Evolutionary conservation across 1,140 invertebrate species (phyloP).

Genomic region (Pogonomyrmex californicus): DNA sequence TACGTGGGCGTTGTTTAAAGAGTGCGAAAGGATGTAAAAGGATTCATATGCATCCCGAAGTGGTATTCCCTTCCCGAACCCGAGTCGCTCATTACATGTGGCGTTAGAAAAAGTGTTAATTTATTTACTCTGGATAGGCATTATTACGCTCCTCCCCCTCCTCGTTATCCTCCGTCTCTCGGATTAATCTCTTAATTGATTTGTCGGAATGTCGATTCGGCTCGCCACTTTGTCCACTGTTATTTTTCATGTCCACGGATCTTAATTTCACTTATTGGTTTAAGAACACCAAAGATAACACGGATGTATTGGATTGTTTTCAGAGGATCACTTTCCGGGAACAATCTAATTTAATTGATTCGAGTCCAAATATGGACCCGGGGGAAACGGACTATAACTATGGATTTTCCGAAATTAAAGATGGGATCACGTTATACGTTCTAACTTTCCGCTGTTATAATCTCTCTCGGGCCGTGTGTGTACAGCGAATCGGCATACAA

Average conservation of each 20-base stretch:
- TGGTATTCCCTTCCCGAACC: neutral
- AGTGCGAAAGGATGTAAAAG: conserved; percentile 13
- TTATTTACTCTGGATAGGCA: conserved; percentile 10
- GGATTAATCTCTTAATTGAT: conserved; percentile 29
- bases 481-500: neutral
- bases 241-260: conserved; percentile 17
- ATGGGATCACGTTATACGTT: neutral
- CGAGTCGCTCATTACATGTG: neutral
- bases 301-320: conserved; percentile 43
- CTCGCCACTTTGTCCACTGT: neutral
- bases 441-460: neutral
- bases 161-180: neutral
- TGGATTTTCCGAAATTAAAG: conserved; percentile 15
- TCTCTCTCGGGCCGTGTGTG: neutral
- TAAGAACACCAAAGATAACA: conserved; percentile 52
- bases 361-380: conserved; percentile 23
- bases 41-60: conserved; percentile 6
- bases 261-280: conserved; percentile 59
- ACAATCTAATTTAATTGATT: conserved; percentile 63
- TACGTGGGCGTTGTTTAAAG: conserved; percentile 44
- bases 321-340: conserved; percentile 47
- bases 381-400: neutral
- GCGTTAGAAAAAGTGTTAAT: neutral
- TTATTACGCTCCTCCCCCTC: neutral
- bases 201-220: neutral